Conservation (phyloP, 2,113 vertebrate genomes). For the Gavialis gangeticus region DNA sequence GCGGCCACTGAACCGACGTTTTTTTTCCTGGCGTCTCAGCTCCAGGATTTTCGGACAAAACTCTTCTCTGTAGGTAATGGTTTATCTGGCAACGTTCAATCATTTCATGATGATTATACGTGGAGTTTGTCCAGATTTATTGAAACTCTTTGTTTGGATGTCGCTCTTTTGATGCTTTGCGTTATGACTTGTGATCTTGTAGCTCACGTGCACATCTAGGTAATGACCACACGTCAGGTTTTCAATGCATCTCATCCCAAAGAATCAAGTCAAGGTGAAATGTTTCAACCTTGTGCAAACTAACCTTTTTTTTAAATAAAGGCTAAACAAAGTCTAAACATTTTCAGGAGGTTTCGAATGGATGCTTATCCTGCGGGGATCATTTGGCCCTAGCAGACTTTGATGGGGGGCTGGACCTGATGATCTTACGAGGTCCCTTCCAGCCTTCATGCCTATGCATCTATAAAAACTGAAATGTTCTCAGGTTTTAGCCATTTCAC, state of each 20-base stretch:
- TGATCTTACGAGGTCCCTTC: too few species aligned
- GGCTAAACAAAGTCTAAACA: too few species aligned
- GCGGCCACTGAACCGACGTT: rapidly evolving
- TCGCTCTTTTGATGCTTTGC: background rate
- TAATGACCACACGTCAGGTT: background rate
- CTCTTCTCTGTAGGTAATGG: background rate
- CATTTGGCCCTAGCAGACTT: background rate
- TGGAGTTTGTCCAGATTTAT: background rate
- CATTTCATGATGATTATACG: background rate
- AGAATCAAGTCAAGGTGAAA: background rate
- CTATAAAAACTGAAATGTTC: too few species aligned
- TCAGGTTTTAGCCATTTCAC: background rate
- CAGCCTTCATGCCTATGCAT: too few species aligned
- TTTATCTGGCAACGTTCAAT: background rate
- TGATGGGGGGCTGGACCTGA: too few species aligned
- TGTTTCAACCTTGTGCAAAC: background rate
- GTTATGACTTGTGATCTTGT: background rate
- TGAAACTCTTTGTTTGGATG: background rate
- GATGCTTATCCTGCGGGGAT: background rate
- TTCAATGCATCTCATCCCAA: background rate
- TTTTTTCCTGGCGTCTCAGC: background rate
- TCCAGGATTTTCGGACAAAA: background rate
- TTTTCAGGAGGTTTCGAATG: too few species aligned
- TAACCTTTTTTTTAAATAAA: too few species aligned
- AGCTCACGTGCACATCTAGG: too few species aligned